Evolutionary conservation across 1,140 invertebrate species (phyloP).

Genomic region (Oreohelix idahoensis): DNA sequence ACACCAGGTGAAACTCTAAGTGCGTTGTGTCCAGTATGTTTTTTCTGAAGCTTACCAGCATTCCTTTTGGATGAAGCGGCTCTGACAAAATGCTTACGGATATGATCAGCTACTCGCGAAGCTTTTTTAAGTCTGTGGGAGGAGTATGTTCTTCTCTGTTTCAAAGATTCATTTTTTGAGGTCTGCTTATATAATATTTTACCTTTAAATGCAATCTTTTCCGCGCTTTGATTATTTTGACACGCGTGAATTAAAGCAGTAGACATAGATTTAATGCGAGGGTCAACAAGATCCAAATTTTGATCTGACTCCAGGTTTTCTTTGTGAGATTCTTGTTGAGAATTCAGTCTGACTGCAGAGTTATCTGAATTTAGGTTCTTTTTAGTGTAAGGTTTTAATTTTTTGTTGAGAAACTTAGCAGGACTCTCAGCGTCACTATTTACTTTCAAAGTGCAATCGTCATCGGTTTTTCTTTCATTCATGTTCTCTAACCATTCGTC

Average conservation of each 20-base stretch:
- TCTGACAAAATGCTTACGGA: background rate
- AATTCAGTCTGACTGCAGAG: too few species aligned
- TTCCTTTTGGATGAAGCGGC: background rate
- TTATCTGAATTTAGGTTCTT: too few species aligned
- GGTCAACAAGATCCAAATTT: slow-evolving; percentile 9
- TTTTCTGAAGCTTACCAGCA: background rate
- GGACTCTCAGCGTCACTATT: background rate
- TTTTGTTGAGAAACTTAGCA: background rate
- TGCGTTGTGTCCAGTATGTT: background rate
- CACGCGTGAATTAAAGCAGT: slow-evolving; percentile 2
- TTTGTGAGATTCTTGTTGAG: too few species aligned
- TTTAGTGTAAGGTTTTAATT: too few species aligned
- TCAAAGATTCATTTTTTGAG: background rate
- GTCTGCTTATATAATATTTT: background rate
- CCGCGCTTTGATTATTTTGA: background rate
- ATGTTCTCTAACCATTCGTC: background rate
- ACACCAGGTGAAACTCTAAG: background rate
- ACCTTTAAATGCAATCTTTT: slow-evolving; percentile 19
- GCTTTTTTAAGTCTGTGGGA: background rate
- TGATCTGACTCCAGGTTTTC: background rate
- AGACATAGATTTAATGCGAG: slow-evolving; percentile 26
- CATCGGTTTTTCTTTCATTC: background rate
- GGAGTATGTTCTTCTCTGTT: background rate
- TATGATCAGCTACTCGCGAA: background rate
- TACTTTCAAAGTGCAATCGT: background rate